Evolutionary conservation across 2,888 invertebrate genomes (phyloP).

Genomic region (Proisotoma minuta): DNA sequence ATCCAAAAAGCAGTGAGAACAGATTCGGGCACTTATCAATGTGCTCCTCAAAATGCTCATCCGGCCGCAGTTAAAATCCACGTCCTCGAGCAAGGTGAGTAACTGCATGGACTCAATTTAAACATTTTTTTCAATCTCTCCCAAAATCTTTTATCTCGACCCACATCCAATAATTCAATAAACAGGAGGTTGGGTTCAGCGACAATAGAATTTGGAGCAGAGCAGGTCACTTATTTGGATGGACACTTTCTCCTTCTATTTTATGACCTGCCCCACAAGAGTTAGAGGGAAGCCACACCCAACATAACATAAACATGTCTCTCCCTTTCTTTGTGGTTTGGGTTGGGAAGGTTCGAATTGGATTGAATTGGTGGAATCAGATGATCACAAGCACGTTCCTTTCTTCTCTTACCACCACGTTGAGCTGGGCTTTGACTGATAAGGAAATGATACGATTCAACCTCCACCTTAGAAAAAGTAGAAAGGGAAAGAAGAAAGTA

Average conservation of each 20-base stretch:
- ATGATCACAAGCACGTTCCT: background rate
- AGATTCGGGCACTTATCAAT: slow-evolving; percentile 44
- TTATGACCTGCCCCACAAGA: no score
- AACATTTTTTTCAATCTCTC: background rate
- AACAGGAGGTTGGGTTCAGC: background rate
- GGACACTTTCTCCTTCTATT: background rate
- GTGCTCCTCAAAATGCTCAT: slow-evolving; percentile 45
- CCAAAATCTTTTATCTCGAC: background rate
- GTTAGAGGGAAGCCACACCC: background rate
- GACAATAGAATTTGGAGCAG: background rate
- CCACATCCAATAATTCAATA: background rate
- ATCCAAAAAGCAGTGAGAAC: slow-evolving; percentile 45
- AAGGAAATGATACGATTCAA: background rate
- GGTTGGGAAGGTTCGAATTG: background rate
- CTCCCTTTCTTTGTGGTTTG: background rate
- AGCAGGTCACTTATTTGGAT: background rate
- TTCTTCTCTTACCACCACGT: no score
- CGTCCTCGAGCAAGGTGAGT: slow-evolving; percentile 45
- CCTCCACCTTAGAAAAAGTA: background rate
- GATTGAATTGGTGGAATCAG: slow-evolving; percentile 1
- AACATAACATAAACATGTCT: background rate
- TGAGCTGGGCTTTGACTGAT: background rate
- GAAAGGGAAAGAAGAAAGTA: background rate
- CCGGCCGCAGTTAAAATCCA: slow-evolving; percentile 46
- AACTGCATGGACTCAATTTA: background rate